phyloP scores from a whole-genome alignment of 53 echinoderm and acorn worm genomes.

The Actinopyga echinites region DNA sequence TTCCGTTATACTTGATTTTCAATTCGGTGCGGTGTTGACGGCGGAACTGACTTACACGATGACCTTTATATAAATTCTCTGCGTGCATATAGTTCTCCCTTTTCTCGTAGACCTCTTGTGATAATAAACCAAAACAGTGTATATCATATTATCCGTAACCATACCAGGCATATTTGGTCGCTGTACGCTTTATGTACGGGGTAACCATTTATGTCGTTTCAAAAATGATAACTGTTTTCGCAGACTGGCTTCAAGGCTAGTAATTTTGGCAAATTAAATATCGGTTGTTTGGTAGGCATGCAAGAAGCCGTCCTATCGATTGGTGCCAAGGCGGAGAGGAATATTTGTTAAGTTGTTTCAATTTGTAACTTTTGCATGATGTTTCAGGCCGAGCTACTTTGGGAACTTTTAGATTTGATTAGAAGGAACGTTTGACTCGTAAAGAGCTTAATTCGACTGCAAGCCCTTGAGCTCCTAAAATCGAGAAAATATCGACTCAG shows the following conservation, averaged over 20 bases:
- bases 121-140: neutral
- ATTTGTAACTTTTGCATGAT: neutral
- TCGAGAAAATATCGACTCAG: constrained; percentile 9
- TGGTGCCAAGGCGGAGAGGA: neutral
- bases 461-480: constrained; percentile 25
- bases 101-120: neutral
- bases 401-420: too few relatives aligned
- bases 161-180: constrained; percentile 10
- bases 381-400: neutral
- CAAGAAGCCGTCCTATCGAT: neutral
- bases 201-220: constrained; percentile 28
- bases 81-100: too few relatives aligned
- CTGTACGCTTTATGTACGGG: neutral
- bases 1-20: too few relatives aligned
- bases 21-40: too few relatives aligned
- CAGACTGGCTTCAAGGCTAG: constrained; percentile 17
- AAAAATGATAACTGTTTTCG: constrained; percentile 34
- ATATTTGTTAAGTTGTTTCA: constrained; percentile 11
- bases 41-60: too few relatives aligned
- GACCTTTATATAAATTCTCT: too few relatives aligned
- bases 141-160: constrained; percentile 29
- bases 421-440: too few relatives aligned
- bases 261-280: constrained; percentile 32
- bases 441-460: constrained; percentile 17
- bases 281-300: neutral